Base-by-base conservation (phyloP, 53 echinoderm and acorn worm species). In the Zoroaster sp. region DNA sequence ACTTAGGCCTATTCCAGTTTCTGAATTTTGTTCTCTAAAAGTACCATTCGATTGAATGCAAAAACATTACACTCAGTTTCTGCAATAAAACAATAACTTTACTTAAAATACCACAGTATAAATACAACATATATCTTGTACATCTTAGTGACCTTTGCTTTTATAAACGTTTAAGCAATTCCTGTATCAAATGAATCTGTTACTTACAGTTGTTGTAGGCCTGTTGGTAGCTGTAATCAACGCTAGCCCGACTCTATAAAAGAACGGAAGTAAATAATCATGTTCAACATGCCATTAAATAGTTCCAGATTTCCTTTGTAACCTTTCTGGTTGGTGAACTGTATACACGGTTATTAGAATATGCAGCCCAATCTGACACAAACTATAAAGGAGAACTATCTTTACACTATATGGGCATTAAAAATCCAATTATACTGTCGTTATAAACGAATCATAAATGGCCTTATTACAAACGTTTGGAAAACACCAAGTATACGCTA, bases 151-250 rank as follows among this genome's bases (percentile, higher is more conserved):
- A 59, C 63, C 63, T 59, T 59, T 59, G 63, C 9, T 25, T 8
- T 6, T 20, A 18, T 54, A 59, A 59, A 54, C 55, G 55, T 54
- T 54, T 54, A 23, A 21, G 55, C 9, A 54, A 54, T 21, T 54
- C 55, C 55, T 59, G 63, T 59, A 59, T 59, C 63, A 59, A 59
- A 59, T 59, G 63, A 37, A 25, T 44, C 28, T 38, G 21, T 37
- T 69, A 83, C 83, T 68, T 83, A 83, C 83, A 69, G 45, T 45
- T 83, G 83, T 67, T 68, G 68, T 65, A 38, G 20, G 40, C 41
- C 20, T 81, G 68, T 17, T 39, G 38, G 69, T 69, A 83, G 18
- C 45, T 18, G 13, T 67, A 31, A 37, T 68, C 83, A 28, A 69
- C 69, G 31, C 69, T 31, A 44, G 69, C 43, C n/a, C 44, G 83